Evolutionary conservation across 1,140 invertebrate species (phyloP), one percentile per base, ranked within the genome.

Genomic region (Tachypleus tridentatus): DNA sequence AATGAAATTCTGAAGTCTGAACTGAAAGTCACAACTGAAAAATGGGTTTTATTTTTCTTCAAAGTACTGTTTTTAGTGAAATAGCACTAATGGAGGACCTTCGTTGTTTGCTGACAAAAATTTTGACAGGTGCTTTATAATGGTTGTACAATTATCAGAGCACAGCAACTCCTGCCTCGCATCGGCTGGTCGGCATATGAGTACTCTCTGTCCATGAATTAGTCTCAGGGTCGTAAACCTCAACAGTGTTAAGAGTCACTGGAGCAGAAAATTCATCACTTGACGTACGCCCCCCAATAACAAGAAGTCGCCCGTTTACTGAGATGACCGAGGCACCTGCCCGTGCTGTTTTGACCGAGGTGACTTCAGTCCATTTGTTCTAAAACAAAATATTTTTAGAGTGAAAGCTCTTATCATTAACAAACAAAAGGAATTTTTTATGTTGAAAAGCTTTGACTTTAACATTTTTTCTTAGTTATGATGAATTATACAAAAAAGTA

Each of bases 311-410:
- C 6, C 87, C 87, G 74, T 91, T 86, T 7, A 89, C 84, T 57
- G 90, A 87, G 50, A 87, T 87, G 53, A 91, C 89, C 59, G 89
- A 88, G 49, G 89, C 89, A 74, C 87, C 89, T 47, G 88, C 88
- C 70, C 91, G 81, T 63, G 83, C 85, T 49, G 86, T 82, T 49
- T 82, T 83, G 82, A 94, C 84, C 6, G 84, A 80, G 51, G 86
- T 80, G 51, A 93, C 83, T 50, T 82, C 83, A 61, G 78, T 82
- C 89, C 91, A 94, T 74, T 83, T 83, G 74, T 92, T 85, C 85
- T 91, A 73, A 48, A 4, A 0, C 9, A 67, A 10, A 60, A 52
- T 8, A n/a, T 62, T 29, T 29, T 8, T 49, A n/a, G 29, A 50
- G 5, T 47, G 47, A 11, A 10, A 60, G 5, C 57, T 59, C 11